Base-by-base conservation (phyloP, 2,113 vertebrate species). In the Serinus canaria region DNA sequence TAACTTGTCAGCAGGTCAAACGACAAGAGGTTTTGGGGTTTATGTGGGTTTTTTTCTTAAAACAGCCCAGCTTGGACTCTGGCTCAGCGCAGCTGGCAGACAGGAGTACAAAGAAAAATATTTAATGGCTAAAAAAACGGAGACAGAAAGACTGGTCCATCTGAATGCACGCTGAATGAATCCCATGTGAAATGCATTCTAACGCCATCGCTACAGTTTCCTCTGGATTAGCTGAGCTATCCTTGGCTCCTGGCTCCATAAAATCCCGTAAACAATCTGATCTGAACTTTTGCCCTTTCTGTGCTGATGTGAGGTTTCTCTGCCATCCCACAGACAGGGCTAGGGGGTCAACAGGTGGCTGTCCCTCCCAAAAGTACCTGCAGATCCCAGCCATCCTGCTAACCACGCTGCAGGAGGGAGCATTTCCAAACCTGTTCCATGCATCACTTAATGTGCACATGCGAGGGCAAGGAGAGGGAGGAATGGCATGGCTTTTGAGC, bases 71-170 rank as follows among this genome's bases (percentile, higher is more conserved):
- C 81, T 73, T 1, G 13, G 89, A 83, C 94, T 75, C 93, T 96
- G 97, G 96, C 93, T 96, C 50, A 0, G 66, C 18, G 37, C 2
- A 22, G 81, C 92, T 96, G 96, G 94, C 96, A 97, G 95, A 83
- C 3, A 1, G 59, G 91, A 96, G 60, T 15, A 76, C 87, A 94
- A 96, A 96, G 95, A 96, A 96, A 97, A 97, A 92, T 89, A 97
- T 93, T 95, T 95, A 90, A 96, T 83, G 92, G 91, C 91, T 94
- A 91, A 97, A 94, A 91, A 96, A 92, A 90, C 37, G 95, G 96
- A 97, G 97, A 97, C 96, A 96, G 96, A 97, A 93, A 97, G 97
- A 89, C 96, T 76, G 81, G 96, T 95, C 92, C 73, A 59, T 92
- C 30, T 82, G 92, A 96, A 80, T 0, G 23, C 7, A 0, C 2